Evolutionary conservation across 2,113 vertebrate species (phyloP).

Genomic region (Acanthochromis polyacanthus): DNA sequence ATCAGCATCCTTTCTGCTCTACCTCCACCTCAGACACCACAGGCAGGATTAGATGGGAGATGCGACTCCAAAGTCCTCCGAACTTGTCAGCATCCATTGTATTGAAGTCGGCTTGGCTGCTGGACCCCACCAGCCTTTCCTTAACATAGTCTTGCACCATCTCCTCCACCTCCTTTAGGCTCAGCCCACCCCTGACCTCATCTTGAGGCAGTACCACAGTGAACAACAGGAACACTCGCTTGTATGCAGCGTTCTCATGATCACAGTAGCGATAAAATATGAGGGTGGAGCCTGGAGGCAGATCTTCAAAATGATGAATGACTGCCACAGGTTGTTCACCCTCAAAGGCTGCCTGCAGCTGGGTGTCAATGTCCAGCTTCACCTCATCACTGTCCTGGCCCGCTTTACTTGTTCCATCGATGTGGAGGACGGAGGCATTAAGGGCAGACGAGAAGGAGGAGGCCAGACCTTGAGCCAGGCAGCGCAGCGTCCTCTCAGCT

Average conservation of each 20-base stretch:
- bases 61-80: conserved; percentile 85
- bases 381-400: conserved; percentile 83
- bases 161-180: conserved; percentile 87
- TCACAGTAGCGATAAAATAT: conserved; percentile 99
- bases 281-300: conserved; percentile 91
- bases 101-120: conserved; percentile 46
- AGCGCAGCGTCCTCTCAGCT: conserved; percentile 86
- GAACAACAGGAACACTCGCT: conserved; percentile 89
- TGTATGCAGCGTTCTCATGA: conserved; percentile 92
- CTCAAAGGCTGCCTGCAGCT: conserved; percentile 85
- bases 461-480: conserved; percentile 87
- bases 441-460: conserved; percentile 82
- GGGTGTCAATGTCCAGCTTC: conserved; percentile 88
- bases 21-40: conserved; percentile 73
- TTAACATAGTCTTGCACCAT: conserved; percentile 89
- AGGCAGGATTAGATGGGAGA: conserved; percentile 84
- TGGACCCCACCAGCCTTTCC: conserved; percentile 70
- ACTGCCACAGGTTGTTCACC: conserved; percentile 84
- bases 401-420: conserved; percentile 83
- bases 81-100: conserved; percentile 81
- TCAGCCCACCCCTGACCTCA: conserved; percentile 65
- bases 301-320: conserved; percentile 89
- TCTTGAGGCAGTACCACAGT: conserved; percentile 87
- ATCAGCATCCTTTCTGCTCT: conserved; percentile 71
- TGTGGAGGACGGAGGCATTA: conserved; percentile 77